phyloP scores from a whole-genome alignment of 2,113 vertebrate genomes.

The Hypanus sabinus region DNA sequence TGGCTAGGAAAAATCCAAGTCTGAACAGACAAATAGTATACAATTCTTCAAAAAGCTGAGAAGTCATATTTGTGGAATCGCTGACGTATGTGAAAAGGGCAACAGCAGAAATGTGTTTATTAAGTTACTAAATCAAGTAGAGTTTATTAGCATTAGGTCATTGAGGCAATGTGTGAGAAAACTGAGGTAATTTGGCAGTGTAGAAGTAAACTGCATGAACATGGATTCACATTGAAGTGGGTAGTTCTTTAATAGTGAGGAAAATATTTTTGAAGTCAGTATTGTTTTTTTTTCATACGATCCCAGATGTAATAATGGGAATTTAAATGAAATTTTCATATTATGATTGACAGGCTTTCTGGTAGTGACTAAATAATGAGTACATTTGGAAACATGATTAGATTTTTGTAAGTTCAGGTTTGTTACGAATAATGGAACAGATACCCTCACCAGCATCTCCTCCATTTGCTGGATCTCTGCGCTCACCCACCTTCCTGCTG shows the following conservation, averaged over 20 bases:
- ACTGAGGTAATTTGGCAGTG: slow-evolving; percentile 22
- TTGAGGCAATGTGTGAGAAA: slow-evolving; percentile 20
- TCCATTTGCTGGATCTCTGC: no score
- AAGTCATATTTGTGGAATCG: slow-evolving; percentile 29
- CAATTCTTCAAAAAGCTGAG: slow-evolving; percentile 1
- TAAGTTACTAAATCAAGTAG: slow-evolving; percentile 33
- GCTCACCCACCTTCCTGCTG: no score
- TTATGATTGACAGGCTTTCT: background rate
- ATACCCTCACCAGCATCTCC: no score
- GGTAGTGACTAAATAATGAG: background rate
- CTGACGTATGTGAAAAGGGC: slow-evolving; percentile 25
- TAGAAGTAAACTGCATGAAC: background rate
- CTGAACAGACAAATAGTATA: background rate
- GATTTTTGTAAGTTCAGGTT: background rate
- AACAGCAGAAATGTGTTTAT: slow-evolving; percentile 28
- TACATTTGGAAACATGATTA: background rate
- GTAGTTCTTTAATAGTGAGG: background rate
- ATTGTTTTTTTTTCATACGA: background rate
- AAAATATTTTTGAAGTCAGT: background rate
- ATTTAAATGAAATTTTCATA: background rate
- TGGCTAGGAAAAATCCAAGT: background rate
- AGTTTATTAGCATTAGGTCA: slow-evolving; percentile 25
- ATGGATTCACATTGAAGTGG: background rate
- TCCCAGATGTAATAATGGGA: background rate
- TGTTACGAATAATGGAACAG: background rate